Base-by-base conservation (phyloP, 2,797 vertebrate species). In the Chelmon rostratus region DNA sequence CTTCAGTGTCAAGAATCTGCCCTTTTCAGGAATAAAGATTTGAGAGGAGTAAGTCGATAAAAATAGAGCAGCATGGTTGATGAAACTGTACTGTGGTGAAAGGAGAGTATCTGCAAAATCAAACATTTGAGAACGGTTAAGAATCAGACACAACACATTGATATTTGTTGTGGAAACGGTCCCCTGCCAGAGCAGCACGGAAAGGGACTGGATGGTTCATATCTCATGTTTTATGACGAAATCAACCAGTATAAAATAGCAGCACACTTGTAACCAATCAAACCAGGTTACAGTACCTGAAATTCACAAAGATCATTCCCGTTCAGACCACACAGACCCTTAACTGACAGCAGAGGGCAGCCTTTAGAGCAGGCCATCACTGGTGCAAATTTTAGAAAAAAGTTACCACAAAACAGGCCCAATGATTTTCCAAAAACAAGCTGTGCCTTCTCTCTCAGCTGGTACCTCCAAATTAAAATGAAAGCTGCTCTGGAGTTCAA, bases 341-440 rank as follows among this genome's bases (percentile, higher is more conserved):
- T 59, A 28, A 79, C 67, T 33, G 84, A 87, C 93, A 94, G 92
- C 91, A 94, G 93, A 85, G 89, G 91, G 93, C 91, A 91, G 88
- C 38, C 76, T 94, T 89, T 35, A 78, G 73, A 87, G 77, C 42
- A 77, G 65, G 50, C 66, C 79, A 76, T 84, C 52, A 52, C 33
- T 42, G 23, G n/a, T 62, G 13, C 23, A 63, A 80, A 68, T 54
- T 64, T 7, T 23, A 77, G 56, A 40, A 69, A 50, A 38, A 8
- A 35, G 23, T 67, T 49, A 11, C 25, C 21, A 35, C 9, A 54
- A 19, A 69, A 50, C 49, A 54, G 64, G 53, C 44, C 40, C 15
- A 31, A 38, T 44, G 7, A 70, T 50, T 38, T 72, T 49, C 56
- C 58, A 58, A 21, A 80, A 28, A 79, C 16, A 70, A 57, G 38